Base-by-base conservation (phyloP, 2,113 vertebrate species). In the Turdus rufiventris region DNA sequence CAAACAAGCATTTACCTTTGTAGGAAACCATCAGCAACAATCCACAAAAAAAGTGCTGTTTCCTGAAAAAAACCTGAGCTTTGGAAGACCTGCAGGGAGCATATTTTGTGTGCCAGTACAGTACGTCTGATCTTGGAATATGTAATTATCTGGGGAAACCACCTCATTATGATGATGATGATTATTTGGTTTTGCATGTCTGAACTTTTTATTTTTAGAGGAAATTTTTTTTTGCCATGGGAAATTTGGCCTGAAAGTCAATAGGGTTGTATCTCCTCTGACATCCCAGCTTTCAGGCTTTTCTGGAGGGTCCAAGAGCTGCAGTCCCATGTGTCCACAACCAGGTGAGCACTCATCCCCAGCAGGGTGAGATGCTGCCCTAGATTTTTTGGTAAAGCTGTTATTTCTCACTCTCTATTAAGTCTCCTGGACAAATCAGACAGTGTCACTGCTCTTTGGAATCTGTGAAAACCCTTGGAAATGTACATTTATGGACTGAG, bases 141-240 rank as follows among this genome's bases (percentile, higher is more conserved):
- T 18, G 58, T 47, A 85, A 96, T 85, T 83, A 83, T 65, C 74
- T 73, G 57, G 62, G 81, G 58, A 85, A 97, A 78, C 34, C 77
- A 78, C 74, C 13, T 89, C 63, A 38, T 83, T 88, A 77, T 83
- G 56, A 45, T 66, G 6, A 68, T 75, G 42, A 76, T 76, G 47
- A 33, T 38, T 45, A 20, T 48, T 73, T 50, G 10, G 26, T 31
- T 79, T 94, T 83, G 38, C 17, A 10, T n/a, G 31, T 71, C 51
- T 88, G 51, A 88, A 88, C 14, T 47, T 77, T 82, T 77, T 90
- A 40, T 86, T 94, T 95, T 93, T 70, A 88, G 38, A 40, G 54
- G 6, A 85, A 67, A 7, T 42, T 29, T 25, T 77, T 74, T 77
- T 71, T 87, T 38, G n/a, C 15, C 10, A 57, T 24, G 34, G 43